Conservation (phyloP, 1,140 invertebrate genomes). For the Triops longicaudatus region DNA sequence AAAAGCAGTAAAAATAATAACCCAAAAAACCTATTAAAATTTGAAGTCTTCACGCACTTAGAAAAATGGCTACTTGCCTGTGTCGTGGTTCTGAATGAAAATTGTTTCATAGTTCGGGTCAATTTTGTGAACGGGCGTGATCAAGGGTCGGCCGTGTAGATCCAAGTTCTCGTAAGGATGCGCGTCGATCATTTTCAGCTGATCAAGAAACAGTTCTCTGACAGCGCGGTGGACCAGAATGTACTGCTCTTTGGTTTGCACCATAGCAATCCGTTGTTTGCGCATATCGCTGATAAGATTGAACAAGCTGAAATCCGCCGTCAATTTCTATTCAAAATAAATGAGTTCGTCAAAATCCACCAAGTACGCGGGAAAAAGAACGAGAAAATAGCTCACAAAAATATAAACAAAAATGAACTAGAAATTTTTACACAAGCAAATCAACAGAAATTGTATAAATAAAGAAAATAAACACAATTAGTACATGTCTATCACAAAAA, state of each 20-base stretch:
- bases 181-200: slow-evolving; percentile 48
- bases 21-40: too few species aligned
- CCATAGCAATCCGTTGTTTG: slow-evolving; percentile 52
- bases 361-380: background rate
- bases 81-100: slow-evolving; percentile 23
- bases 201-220: slow-evolving; percentile 46
- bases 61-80: too few species aligned
- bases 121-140: slow-evolving; percentile 32
- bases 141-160: slow-evolving; percentile 40
- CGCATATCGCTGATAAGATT: slow-evolving; percentile 50
- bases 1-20: too few species aligned
- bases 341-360: slow-evolving; percentile 21
- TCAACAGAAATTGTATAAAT: too few species aligned
- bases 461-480: too few species aligned
- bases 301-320: slow-evolving; percentile 47
- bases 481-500: too few species aligned
- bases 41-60: too few species aligned
- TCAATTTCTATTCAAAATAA: slow-evolving; percentile 44
- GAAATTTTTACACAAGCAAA: too few species aligned
- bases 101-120: slow-evolving; percentile 33
- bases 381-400: background rate
- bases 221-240: slow-evolving; percentile 47
- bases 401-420: background rate
- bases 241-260: slow-evolving; percentile 51
- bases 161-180: slow-evolving; percentile 51